These are phyloP conservation scores for Chymomyza costata DNA, from an alignment of 1,140 invertebrate species.

Conservation along the genomic window DNA sequence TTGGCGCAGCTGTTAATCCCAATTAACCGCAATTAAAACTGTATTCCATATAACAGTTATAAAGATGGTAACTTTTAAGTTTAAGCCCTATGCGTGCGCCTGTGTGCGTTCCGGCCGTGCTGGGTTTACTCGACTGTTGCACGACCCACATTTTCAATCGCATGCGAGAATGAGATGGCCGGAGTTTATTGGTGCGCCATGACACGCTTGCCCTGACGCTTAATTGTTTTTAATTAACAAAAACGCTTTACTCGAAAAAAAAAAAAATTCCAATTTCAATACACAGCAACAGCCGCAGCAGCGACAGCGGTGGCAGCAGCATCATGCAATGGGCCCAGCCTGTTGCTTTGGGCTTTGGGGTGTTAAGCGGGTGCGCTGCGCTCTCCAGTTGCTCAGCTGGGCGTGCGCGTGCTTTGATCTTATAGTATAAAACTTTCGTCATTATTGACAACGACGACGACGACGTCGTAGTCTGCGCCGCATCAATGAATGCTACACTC, in stretches of 20 bases:
- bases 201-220: slow-evolving; percentile 46
- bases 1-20: slow-evolving; percentile 74
- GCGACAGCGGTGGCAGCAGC: not conserved
- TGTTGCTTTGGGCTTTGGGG: not conserved
- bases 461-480: too few species aligned
- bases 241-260: slow-evolving; percentile 59
- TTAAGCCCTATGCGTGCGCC: slow-evolving; percentile 12
- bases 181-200: slow-evolving; percentile 18
- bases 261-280: slow-evolving; percentile 67
- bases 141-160: slow-evolving; percentile 55
- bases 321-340: not conserved
- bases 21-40: slow-evolving; percentile 75
- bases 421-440: slow-evolving; percentile 61
- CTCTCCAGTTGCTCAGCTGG: not conserved
- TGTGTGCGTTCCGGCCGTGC: too few species aligned
- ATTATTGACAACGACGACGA: slow-evolving; percentile 25
- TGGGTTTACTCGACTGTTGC: slow-evolving; percentile 24
- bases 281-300: not conserved
- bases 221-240: slow-evolving; percentile 75
- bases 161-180: slow-evolving; percentile 39
- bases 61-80: too few species aligned
- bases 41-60: too few species aligned
- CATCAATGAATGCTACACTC: slow-evolving; percentile 37
- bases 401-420: not conserved
- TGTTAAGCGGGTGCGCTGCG: not conserved